phyloP scores from a whole-genome alignment of 2,888 invertebrate genomes.

The Chloroclysta siterata region DNA sequence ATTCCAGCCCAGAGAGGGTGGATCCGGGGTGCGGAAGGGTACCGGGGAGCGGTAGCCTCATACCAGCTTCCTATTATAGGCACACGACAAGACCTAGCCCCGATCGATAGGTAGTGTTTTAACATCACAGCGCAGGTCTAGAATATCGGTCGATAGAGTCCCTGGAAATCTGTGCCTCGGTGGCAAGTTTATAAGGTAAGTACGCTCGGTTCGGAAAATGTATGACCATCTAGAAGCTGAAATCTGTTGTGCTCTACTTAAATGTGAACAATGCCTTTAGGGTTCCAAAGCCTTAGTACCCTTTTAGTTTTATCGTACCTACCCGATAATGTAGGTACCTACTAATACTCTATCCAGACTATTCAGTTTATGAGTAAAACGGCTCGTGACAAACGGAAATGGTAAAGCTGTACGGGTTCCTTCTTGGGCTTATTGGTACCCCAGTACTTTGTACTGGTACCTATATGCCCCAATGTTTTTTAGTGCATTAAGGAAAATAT shows the following conservation, averaged over 20 bases:
- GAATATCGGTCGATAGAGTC: conserved; percentile 38
- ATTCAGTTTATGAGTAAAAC: no score
- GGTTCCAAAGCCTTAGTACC: no score
- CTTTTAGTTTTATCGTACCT: no score
- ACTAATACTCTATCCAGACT: no score
- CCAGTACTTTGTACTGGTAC: no score
- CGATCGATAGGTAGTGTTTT: conserved; percentile 40
- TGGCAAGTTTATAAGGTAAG: conserved; percentile 8
- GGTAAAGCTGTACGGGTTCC: no score
- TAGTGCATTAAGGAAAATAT: no score
- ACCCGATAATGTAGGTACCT: no score
- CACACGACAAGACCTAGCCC: conserved; percentile 35
- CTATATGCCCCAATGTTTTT: no score
- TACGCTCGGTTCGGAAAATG: neutral
- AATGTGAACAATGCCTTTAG: neutral
- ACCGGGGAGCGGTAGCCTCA: conserved; percentile 27
- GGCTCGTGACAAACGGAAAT: no score
- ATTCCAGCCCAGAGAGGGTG: conserved; percentile 14
- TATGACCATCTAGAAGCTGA: neutral
- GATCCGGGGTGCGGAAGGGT: conserved; percentile 21
- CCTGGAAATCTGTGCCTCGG: conserved; percentile 25
- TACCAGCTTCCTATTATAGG: conserved; percentile 43
- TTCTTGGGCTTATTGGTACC: no score
- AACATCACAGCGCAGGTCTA: conserved; percentile 40
- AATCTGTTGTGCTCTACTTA: neutral